Base-by-base conservation (phyloP, 2,113 vertebrate species). In the Corythaeola cristata region DNA sequence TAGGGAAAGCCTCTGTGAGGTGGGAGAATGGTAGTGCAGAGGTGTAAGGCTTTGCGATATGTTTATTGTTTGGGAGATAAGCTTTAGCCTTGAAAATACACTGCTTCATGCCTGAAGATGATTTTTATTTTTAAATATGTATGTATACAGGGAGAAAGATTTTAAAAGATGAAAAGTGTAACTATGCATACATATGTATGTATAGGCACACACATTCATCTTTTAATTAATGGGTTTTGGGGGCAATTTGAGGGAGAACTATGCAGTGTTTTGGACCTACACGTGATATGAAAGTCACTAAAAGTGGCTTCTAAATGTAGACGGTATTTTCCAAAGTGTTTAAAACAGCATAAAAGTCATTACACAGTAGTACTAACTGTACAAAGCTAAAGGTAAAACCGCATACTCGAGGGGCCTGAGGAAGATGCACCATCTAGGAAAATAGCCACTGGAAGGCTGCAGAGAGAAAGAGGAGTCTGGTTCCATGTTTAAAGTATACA, bases 361-460 rank as follows among this genome's bases (percentile, higher is more conserved):
- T 53, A 11, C 27, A 11, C 44, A 33, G 12, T 56, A 21, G 20
- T 58, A 1, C 2, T 52, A 23, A 23, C 10, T 15, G 9, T 69
- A 24, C 27, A 73, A 66, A 77, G 8, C 33, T 53, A 1, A 21
- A 64, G 44, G 24, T 5, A 58, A 77, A 89, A 39, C 24, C 35
- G 90, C 8, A 17, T 20, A 10, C 41, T 17, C 37, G 49, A 93
- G 35, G 9, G 32, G 16, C 8, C 4, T 0, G 0, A 62, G 45
- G 18, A 76, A 45, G 81, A 37, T 60, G 28, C 15, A 60, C 6
- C 2, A 9, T 12, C 9, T 64, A 33, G 30, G 15, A 19, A 55
- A 79, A 49, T 2, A 79, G 20, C 9, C 19, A 28, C 12, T 3
- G 15, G n/a, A 62, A 85, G 27, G 21, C n/a, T 89, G 55, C 33